Evolutionary conservation across 2,113 vertebrate genomes (phyloP).

Genomic region (Lipophrys pholis): DNA sequence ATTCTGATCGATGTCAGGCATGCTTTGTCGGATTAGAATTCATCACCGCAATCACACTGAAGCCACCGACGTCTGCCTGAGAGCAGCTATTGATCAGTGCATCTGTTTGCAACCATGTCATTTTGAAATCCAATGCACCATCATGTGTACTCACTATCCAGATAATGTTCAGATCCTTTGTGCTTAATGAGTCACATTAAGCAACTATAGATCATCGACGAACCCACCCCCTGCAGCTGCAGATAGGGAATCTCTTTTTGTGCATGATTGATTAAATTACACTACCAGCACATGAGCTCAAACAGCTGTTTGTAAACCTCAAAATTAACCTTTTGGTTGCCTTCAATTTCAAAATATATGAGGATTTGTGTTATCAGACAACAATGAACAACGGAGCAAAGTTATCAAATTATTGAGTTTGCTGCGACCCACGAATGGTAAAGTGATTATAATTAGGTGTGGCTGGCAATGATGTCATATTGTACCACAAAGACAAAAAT

Average conservation of each 20-base stretch:
- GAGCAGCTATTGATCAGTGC: not conserved
- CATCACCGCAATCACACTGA: not conserved
- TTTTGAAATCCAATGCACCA: not conserved
- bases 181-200: constrained; percentile 1
- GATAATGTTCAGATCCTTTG: not conserved
- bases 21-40: not conserved
- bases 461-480: too few species aligned
- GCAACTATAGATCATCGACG: not conserved
- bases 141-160: not conserved
- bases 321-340: constrained; percentile 15
- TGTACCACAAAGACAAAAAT: too few species aligned
- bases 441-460: too few species aligned
- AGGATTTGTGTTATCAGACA: not conserved
- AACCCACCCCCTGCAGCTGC: constrained; percentile 1
- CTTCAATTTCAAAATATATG: not conserved
- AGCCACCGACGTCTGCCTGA: not conserved
- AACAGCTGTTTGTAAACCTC: constrained; percentile 55
- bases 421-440: too few species aligned
- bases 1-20: constrained; percentile 5
- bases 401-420: too few species aligned
- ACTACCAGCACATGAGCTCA: constrained; percentile 12
- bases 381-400: too few species aligned
- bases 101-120: not conserved
- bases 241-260: constrained; percentile 30
- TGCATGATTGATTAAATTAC: constrained; percentile 55